A percentile compares a stretch with the other conserved stretches of the same genome.
Evolutionary conservation across 1,140 invertebrate genomes (phyloP).

Genomic region (Lucilia cuprina): DNA sequence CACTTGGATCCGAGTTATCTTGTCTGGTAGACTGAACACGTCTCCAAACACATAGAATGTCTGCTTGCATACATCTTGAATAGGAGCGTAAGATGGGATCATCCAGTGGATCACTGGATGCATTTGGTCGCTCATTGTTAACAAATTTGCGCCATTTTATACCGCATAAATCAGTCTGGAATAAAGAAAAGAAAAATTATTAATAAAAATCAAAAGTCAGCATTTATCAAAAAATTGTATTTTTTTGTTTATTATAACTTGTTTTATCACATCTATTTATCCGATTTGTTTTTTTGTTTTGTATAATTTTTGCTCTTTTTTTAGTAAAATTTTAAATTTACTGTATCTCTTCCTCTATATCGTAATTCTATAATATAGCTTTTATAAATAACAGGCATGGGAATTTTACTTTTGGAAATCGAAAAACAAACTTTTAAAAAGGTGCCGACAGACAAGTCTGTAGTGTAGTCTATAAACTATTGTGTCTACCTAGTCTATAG

Average conservation of each 20-base stretch:
- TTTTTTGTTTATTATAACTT: no score
- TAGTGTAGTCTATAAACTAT: no score
- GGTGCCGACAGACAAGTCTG: no score
- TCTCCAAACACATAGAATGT: conserved; percentile 96
- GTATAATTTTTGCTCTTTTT: not conserved
- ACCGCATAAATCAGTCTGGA: conserved; percentile 95
- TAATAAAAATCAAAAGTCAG: no score
- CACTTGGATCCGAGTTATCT: conserved; percentile 59
- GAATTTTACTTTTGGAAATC: no score
- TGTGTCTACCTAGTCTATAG: no score
- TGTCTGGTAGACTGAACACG: conserved; percentile 72
- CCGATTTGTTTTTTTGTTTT: not conserved
- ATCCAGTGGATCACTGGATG: conserved; percentile 76
- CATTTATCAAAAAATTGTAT: no score
- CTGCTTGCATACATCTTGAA: conserved; percentile 89
- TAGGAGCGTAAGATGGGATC: conserved; percentile 94
- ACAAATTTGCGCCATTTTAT: conserved; percentile 98
- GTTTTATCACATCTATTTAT: not conserved
- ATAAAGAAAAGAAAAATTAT: conserved; percentile 19
- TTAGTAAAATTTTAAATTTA: not conserved
- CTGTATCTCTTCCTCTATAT: not conserved
- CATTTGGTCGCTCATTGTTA: conserved; percentile 69
- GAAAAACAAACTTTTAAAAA: no score
- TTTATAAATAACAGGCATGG: no score
- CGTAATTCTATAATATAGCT: not conserved